These are phyloP conservation scores for Gastracanthus pulcherrimus DNA, from an alignment of 2,888 invertebrate species.

Conservation along the genomic window DNA sequence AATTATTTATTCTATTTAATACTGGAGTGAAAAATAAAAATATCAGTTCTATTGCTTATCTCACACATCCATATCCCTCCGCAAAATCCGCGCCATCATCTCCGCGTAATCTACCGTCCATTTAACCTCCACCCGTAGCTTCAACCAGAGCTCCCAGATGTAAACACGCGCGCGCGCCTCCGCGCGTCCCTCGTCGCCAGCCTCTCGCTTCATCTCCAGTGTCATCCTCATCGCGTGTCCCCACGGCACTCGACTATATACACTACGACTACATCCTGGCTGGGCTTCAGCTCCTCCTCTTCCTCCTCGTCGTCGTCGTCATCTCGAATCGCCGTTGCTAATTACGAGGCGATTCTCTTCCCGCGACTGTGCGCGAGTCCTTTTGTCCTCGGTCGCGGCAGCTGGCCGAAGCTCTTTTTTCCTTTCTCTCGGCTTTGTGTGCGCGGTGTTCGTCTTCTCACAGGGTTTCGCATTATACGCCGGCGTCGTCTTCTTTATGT, in stretches of 20 bases:
- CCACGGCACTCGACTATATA: not conserved
- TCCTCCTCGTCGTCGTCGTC: slow-evolving; percentile 39
- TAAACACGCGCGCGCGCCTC: no score
- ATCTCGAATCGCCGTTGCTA: slow-evolving; percentile 57
- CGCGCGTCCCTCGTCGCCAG: not conserved
- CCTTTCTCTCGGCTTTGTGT: not conserved
- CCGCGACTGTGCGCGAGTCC: no score
- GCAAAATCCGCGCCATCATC: no score
- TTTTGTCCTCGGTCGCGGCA: slow-evolving; percentile 22
- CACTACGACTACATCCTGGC: not conserved
- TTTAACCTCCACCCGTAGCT: no score
- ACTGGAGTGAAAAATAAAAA: no score
- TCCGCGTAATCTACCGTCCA: no score
- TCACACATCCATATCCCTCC: no score
- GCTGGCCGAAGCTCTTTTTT: slow-evolving; percentile 5
- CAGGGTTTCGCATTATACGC: not conserved
- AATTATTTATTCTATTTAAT: no score
- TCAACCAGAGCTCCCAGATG: no score
- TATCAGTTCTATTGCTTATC: no score
- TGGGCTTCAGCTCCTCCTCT: no score
- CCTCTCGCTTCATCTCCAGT: no score
- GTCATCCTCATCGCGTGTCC: not conserved
- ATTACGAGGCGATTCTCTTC: slow-evolving; percentile 68
- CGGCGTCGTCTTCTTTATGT: not conserved
- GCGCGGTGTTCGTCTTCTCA: not conserved